A percentile compares a stretch with the other conserved stretches of the same genome.
phyloP scores from a whole-genome alignment of 2,797 vertebrate genomes.

The Betta splendens region DNA sequence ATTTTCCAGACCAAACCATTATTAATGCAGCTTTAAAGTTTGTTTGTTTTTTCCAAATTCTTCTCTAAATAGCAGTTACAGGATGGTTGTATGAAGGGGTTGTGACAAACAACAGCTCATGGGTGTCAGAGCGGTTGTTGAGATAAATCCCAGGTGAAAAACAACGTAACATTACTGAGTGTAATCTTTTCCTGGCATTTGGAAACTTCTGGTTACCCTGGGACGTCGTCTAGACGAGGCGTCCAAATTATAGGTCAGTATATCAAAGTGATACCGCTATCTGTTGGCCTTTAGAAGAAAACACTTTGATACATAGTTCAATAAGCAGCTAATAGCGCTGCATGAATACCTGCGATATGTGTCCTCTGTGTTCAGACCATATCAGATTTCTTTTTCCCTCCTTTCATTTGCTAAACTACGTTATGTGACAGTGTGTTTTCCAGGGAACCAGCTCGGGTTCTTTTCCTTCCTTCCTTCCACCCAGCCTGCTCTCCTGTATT shows the following conservation, averaged over 20 bases:
- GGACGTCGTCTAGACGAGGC: slow-evolving; percentile 29
- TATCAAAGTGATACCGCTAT: slow-evolving; percentile 37
- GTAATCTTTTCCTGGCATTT: slow-evolving; percentile 4
- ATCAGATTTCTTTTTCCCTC: slow-evolving; percentile 44
- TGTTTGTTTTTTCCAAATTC: too few relatives aligned
- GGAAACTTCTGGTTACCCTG: slow-evolving; percentile 17
- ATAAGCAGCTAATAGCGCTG: slow-evolving; percentile 50
- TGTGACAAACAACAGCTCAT: too few relatives aligned
- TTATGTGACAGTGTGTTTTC: slow-evolving; percentile 60
- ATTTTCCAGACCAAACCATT: too few relatives aligned
- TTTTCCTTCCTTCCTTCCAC: slow-evolving; percentile 45
- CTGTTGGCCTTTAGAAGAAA: slow-evolving; percentile 50
- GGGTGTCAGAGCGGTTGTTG: too few relatives aligned
- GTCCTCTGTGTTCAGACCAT: slow-evolving; percentile 30
- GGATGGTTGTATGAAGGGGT: too few relatives aligned
- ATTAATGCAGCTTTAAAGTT: too few relatives aligned
- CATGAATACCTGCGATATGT: slow-evolving; percentile 49
- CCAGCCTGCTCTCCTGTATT: slow-evolving; percentile 42
- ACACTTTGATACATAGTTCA: slow-evolving; percentile 49
- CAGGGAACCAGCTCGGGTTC: slow-evolving; percentile 52
- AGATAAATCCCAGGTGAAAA: neutral
- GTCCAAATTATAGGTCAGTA: slow-evolving; percentile 36
- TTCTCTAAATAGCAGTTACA: too few relatives aligned
- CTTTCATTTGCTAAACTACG: slow-evolving; percentile 56
- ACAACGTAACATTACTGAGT: neutral